Conservation (phyloP, 1,140 invertebrate genomes). For the Cydia splendana region DNA sequence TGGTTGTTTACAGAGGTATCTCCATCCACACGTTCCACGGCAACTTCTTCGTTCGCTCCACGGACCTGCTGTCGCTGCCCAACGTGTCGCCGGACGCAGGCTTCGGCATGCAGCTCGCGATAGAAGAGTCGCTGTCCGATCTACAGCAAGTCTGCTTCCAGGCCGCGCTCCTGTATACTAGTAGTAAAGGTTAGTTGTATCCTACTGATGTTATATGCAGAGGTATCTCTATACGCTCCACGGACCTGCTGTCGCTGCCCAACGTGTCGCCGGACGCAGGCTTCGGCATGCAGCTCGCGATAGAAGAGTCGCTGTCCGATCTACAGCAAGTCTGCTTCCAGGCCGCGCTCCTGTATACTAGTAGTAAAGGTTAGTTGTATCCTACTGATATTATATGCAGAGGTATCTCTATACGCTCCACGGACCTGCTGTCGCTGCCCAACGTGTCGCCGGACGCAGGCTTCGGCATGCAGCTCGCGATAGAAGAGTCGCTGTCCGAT, state of each 20-base stretch:
- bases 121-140: constrained; percentile 95
- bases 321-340: constrained; percentile 88
- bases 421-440: constrained; percentile 96
- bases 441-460: constrained; percentile 97
- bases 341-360: constrained; percentile 58
- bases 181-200: constrained; percentile 92
- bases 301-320: constrained; percentile 95
- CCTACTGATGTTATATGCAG: too few relatives aligned
- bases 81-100: constrained; percentile 99
- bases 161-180: constrained; percentile 98
- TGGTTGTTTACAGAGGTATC: too few relatives aligned
- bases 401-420: constrained; percentile 57
- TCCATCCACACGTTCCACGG: constrained; percentile 99
- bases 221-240: constrained; percentile 57
- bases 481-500: constrained; percentile 95
- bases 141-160: constrained; percentile 97
- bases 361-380: constrained; percentile 92
- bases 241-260: constrained; percentile 96
- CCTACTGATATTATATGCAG: too few relatives aligned
- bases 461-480: constrained; percentile 98
- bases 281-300: constrained; percentile 98
- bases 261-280: constrained; percentile 97
- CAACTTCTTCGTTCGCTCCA: constrained; percentile 99
- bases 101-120: constrained; percentile 98
- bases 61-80: constrained; percentile 96